These are phyloP conservation scores for Rhimphoctona megacephalus DNA, from an alignment of 2,888 invertebrate species.

Conservation along the genomic window DNA sequence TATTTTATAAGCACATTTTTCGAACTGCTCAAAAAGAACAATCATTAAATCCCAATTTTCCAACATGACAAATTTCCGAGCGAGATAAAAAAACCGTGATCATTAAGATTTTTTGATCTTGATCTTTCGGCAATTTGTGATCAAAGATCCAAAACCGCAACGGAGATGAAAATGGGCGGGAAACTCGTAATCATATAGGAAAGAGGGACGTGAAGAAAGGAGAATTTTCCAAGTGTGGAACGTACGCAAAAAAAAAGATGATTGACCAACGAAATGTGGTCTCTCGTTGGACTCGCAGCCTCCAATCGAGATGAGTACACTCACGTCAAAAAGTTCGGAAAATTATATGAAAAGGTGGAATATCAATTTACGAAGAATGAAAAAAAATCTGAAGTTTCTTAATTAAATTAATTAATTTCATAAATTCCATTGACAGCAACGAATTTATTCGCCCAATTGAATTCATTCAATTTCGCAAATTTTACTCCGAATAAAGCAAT, in stretches of 20 bases:
- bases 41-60: not conserved
- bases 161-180: not conserved
- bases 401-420: no score
- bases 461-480: not conserved
- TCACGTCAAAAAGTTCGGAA: not conserved
- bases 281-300: not conserved
- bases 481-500: no score
- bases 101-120: not conserved
- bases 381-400: not conserved
- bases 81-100: not conserved
- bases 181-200: not conserved
- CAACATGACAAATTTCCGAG: not conserved
- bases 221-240: not conserved
- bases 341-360: not conserved
- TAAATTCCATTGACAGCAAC: not conserved
- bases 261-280: slow-evolving; percentile 5
- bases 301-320: not conserved
- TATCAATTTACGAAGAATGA: not conserved
- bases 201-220: not conserved
- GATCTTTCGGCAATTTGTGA: slow-evolving; percentile 1
- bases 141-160: not conserved
- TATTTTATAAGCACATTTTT: not conserved
- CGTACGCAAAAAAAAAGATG: slow-evolving; percentile 11
- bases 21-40: not conserved
- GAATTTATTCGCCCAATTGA: not conserved